Percentiles rank a stretch among this genome's conserved stretches.
phyloP scores from a whole-genome alignment of 2,797 vertebrate species.

The Sebastiscus albofasciatus region DNA sequence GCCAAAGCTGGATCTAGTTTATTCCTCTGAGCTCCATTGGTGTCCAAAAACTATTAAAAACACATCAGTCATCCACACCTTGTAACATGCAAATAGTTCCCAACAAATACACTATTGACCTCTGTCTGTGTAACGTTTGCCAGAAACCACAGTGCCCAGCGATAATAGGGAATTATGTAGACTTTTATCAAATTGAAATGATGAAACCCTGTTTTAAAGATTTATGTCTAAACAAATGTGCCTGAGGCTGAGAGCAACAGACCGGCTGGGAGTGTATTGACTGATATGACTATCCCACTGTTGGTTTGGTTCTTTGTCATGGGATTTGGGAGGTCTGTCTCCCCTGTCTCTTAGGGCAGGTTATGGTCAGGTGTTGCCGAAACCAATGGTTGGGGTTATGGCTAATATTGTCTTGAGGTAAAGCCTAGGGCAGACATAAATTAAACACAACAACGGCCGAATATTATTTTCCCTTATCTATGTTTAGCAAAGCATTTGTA shows the following conservation, averaged over 20 bases:
- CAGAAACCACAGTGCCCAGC: background rate
- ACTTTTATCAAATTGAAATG: background rate
- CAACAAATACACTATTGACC: background rate
- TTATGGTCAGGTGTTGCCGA: background rate
- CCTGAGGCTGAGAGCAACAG: background rate
- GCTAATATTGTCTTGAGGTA: background rate
- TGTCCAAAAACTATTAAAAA: background rate
- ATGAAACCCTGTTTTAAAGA: background rate
- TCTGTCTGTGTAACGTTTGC: background rate
- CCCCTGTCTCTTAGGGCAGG: background rate
- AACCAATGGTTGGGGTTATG: background rate
- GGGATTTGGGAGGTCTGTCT: background rate
- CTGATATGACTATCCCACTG: background rate
- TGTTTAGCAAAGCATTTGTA: background rate
- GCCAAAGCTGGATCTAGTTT: background rate
- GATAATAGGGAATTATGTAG: background rate
- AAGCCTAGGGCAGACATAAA: background rate
- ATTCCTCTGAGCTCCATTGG: background rate
- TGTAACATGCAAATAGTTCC: background rate
- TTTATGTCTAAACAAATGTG: background rate
- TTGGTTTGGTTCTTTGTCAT: background rate
- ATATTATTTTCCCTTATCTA: background rate
- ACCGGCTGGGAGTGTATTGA: background rate
- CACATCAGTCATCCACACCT: background rate
- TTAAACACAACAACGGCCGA: background rate